Base-by-base conservation (phyloP, 2,797 vertebrate genomes). In the Caiman crocodilus region DNA sequence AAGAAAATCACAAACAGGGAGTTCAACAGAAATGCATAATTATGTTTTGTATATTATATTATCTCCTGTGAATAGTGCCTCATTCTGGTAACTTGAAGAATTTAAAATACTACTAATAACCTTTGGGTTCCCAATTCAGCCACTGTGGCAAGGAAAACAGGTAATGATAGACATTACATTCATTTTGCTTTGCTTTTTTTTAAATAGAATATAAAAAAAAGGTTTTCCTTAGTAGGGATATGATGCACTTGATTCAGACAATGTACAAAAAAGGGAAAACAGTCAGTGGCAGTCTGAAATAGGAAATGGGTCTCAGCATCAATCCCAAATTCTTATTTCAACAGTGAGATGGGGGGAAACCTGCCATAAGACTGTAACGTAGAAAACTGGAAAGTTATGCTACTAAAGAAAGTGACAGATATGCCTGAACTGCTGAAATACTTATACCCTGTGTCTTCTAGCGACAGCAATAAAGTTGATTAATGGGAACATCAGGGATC, bases 351-450 rank as follows among this genome's bases (percentile, higher is more conserved):
- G 14, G 71, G 6, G 35, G 30, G 56, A 35, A 35, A 42, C 25
- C 25, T 42, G 32, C 7, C 6, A 55, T 17, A 59, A 2, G 26
- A 69, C 56, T 26, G 56, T 82, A 71, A 89, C 73, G 50, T n/a
- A 23, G 50, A 82, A 23, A 64, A 74, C 20, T 55, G 60, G n/a
- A 78, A 83, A 74, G 56, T 74, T 64, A 83, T 67, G 83, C 79
- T 91, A 57, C 56, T 56, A 61, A 63, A 79, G 32, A 18, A 75
- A 83, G 60, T 79, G 76, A 87, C 35, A 79, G 80, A 87, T n/a
- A 56, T 55, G 59, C 74, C 60, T 87, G 80, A 83, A 80, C 74
- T 67, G 83, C 75, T 79, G 79, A 87, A 91, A 26, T 83, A 79
- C 65, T 87, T 82, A 65, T 12, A n/a, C 25, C 71, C 26, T 75